These are phyloP conservation scores for Cochlearius cochlearius DNA, from an alignment of 2,113 vertebrate genomes.

Conservation along the genomic window DNA sequence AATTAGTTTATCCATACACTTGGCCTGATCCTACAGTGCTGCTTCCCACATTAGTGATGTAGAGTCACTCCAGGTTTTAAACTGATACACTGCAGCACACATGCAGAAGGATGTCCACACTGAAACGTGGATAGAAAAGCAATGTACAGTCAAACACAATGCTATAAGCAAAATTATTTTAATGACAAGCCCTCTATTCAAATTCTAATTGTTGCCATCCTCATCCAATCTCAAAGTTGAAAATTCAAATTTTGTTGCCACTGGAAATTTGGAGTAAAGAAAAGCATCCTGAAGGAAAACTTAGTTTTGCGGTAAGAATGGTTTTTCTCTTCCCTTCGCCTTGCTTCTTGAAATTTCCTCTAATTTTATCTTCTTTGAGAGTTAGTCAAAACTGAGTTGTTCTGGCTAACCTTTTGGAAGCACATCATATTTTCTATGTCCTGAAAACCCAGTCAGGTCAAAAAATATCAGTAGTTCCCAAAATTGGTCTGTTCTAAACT, in stretches of 20 bases:
- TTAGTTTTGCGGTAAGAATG: background rate
- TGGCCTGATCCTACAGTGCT: background rate
- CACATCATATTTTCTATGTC: background rate
- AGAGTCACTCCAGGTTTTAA: background rate
- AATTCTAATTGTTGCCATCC: background rate
- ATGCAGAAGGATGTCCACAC: background rate
- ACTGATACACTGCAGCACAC: background rate
- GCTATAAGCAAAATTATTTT: background rate
- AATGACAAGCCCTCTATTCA: background rate
- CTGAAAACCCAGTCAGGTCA: background rate
- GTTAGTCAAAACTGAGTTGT: background rate
- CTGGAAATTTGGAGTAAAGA: background rate
- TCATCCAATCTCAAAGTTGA: background rate
- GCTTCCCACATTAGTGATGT: background rate
- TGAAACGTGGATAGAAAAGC: background rate
- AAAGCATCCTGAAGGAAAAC: background rate
- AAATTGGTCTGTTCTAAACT: background rate
- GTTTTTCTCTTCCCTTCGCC: background rate
- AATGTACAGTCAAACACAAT: background rate
- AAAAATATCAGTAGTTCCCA: background rate
- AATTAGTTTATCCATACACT: background rate
- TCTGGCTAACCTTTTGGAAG: background rate
- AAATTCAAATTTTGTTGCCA: background rate
- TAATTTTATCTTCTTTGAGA: background rate
- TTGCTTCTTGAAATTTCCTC: background rate